Conservation (phyloP, 1,140 invertebrate species). For the Tribolium castaneum region DNA sequence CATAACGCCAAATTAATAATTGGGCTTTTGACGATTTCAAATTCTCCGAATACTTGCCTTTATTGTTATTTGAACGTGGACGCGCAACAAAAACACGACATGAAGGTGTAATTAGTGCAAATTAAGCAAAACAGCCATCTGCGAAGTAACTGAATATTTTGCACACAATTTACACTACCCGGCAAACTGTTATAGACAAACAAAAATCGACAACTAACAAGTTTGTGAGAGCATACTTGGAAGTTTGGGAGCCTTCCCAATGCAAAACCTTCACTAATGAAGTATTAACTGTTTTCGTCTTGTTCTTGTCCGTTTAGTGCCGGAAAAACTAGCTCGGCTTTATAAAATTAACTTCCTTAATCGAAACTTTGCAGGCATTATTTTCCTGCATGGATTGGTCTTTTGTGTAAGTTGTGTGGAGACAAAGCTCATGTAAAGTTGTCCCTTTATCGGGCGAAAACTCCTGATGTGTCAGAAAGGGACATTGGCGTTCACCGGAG, state of each 20-base stretch:
- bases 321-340: not conserved
- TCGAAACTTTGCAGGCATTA: not conserved
- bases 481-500: conserved; percentile 24
- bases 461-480: not conserved
- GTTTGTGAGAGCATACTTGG: not conserved
- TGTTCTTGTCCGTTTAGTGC: not conserved
- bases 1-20: conserved; percentile 26
- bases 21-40: conserved; percentile 31
- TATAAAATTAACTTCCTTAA: not conserved
- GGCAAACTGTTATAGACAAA: not conserved
- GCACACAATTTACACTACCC: not conserved
- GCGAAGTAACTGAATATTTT: not conserved
- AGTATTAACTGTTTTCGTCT: not conserved
- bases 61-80: conserved; percentile 1
- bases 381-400: not conserved
- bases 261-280: not conserved
- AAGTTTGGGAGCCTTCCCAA: not conserved
- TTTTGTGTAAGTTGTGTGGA: conserved; percentile 6
- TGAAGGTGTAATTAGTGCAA: not conserved
- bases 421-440: conserved; percentile 23
- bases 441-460: conserved; percentile 9
- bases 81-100: not conserved
- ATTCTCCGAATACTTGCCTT: conserved; percentile 25
- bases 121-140: not conserved
- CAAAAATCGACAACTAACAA: not conserved